Evolutionary conservation across 1,140 invertebrate genomes (phyloP).

Genomic region (Eubasilissa regina): DNA sequence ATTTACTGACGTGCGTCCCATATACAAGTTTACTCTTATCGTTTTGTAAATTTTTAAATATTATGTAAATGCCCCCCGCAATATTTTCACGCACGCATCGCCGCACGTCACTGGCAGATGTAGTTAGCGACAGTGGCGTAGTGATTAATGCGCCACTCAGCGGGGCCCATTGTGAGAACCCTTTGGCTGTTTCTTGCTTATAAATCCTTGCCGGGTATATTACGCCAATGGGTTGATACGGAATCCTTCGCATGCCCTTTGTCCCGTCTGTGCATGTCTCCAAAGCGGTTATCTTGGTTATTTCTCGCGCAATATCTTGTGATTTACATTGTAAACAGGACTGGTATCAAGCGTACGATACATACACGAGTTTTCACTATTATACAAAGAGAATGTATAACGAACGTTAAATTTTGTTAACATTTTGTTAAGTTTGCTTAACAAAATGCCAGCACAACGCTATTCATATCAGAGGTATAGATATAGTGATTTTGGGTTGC

Average conservation of each 20-base stretch:
- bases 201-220: slow-evolving; percentile 1
- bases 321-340: too few relatives aligned
- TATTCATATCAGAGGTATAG: too few relatives aligned
- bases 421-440: too few relatives aligned
- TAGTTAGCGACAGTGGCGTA: too few relatives aligned
- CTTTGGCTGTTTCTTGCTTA: slow-evolving; percentile 19
- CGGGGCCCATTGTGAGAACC: slow-evolving; percentile 17
- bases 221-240: not conserved
- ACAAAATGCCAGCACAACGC: too few relatives aligned
- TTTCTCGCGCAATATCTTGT: too few relatives aligned
- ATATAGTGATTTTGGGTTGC: too few relatives aligned
- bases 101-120: not conserved
- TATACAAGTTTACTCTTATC: not conserved
- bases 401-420: too few relatives aligned
- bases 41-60: not conserved
- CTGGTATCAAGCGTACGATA: too few relatives aligned
- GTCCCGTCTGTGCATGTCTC: not conserved
- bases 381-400: too few relatives aligned
- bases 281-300: too few relatives aligned
- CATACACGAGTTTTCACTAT: too few relatives aligned
- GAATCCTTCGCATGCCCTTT: not conserved
- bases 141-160: slow-evolving; percentile 39
- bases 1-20: not conserved
- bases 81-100: slow-evolving; percentile 12
- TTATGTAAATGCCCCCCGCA: slow-evolving; percentile 6